These are phyloP conservation scores for Drosophila repletoides DNA, from an alignment of 1,140 invertebrate species.

Conservation along the genomic window DNA sequence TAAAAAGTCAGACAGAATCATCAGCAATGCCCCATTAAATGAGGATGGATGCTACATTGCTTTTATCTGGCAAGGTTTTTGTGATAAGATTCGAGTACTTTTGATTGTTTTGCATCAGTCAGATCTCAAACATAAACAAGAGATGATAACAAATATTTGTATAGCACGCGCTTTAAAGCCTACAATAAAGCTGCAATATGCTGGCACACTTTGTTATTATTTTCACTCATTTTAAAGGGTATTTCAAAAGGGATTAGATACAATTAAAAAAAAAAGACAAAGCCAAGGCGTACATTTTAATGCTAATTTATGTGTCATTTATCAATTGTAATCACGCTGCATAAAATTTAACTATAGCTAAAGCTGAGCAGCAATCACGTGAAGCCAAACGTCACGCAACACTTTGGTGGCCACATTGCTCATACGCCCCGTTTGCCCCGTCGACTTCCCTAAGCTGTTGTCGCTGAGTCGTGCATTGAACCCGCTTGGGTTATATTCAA, in stretches of 20 bases:
- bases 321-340: conserved; percentile 27
- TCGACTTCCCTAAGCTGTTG: too few relatives aligned
- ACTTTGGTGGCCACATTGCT: conserved; percentile 37
- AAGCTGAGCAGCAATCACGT: conserved; percentile 38
- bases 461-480: conserved; percentile 60
- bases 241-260: not conserved
- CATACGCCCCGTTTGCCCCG: conserved; percentile 55
- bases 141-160: conserved; percentile 22
- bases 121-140: too few relatives aligned
- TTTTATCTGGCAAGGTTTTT: conserved; percentile 28
- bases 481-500: conserved; percentile 47
- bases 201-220: conserved; percentile 14
- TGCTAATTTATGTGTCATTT: conserved; percentile 38
- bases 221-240: not conserved
- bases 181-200: not conserved
- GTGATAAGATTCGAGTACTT: too few relatives aligned
- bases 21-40: conserved; percentile 47
- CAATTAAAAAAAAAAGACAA: conserved; percentile 11
- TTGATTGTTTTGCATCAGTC: not conserved
- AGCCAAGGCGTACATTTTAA: conserved; percentile 2
- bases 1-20: conserved; percentile 2
- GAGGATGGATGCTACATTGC: conserved; percentile 20
- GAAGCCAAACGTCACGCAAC: conserved; percentile 36
- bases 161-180: not conserved
- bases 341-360: conserved; percentile 30